Percentiles rank a stretch among this genome's conserved stretches.
phyloP scores from a whole-genome alignment of 2,797 vertebrate genomes.

The Microchirus variegatus region DNA sequence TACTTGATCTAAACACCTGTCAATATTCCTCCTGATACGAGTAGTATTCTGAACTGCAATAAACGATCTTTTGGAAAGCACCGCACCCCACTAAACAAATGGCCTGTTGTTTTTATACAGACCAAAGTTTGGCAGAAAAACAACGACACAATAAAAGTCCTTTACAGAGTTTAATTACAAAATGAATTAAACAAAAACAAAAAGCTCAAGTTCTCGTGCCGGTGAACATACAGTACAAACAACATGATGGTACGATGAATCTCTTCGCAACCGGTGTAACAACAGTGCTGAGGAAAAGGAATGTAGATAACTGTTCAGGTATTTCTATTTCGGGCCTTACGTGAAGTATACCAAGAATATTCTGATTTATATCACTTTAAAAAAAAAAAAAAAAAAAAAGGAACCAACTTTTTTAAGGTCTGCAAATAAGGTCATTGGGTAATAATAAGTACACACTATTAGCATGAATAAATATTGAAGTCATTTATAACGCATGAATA shows the following conservation, averaged over 20 bases:
- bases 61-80: too few species aligned
- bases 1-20: too few species aligned
- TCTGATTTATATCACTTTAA: conserved; percentile 4
- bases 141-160: conserved; percentile 10
- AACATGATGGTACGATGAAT: conserved; percentile 23
- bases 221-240: conserved; percentile 35
- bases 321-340: neutral
- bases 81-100: neutral
- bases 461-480: too few species aligned
- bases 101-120: neutral
- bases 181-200: conserved; percentile 61
- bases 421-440: neutral
- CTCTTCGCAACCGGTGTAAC: conserved; percentile 35
- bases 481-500: too few species aligned
- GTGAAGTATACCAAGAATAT: neutral
- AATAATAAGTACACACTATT: too few species aligned
- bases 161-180: conserved; percentile 80
- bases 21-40: too few species aligned
- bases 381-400: too few species aligned
- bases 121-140: conserved; percentile 1
- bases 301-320: conserved; percentile 27
- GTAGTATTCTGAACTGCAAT: too few species aligned
- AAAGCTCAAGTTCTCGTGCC: conserved; percentile 24
- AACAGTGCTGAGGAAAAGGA: conserved; percentile 33
- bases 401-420: neutral